A percentile compares a stretch with the other conserved stretches of the same genome.
phyloP scores from a whole-genome alignment of 1,140 invertebrate genomes.

The Trachelipus rathkii region DNA sequence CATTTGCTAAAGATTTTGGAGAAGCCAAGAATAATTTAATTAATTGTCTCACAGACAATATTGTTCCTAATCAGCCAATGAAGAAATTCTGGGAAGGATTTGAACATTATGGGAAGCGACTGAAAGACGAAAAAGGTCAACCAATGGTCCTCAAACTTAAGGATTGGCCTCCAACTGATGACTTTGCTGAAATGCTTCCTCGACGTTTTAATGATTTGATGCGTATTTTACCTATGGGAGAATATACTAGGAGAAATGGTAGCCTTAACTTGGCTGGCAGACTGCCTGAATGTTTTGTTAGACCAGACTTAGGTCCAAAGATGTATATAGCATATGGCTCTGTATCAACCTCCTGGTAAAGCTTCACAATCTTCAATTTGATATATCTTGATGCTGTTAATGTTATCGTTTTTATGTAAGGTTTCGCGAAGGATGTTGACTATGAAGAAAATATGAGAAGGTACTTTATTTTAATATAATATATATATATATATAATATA shows the following conservation, averaged over 20 bases:
- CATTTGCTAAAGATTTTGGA: slow-evolving; percentile 86
- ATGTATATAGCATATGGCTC: slow-evolving; percentile 98
- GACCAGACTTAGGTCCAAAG: slow-evolving; percentile 93
- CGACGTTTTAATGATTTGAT: slow-evolving; percentile 83
- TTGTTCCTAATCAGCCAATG: slow-evolving; percentile 83
- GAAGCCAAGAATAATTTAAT: slow-evolving; percentile 86
- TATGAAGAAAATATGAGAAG: slow-evolving; percentile 66
- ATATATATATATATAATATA: too few species aligned
- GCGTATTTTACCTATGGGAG: slow-evolving; percentile 78
- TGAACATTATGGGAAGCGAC: slow-evolving; percentile 72
- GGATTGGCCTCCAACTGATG: slow-evolving; percentile 93
- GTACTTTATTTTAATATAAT: slow-evolving; percentile 20
- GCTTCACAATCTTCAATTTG: slow-evolving; percentile 92
- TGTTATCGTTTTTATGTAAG: slow-evolving; percentile 95
- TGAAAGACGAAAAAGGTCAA: slow-evolving; percentile 69
- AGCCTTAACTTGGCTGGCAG: slow-evolving; percentile 83
- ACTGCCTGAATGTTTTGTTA: slow-evolving; percentile 87
- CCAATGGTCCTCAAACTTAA: slow-evolving; percentile 91
- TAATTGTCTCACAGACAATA: slow-evolving; percentile 82
- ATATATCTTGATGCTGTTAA: slow-evolving; percentile 97
- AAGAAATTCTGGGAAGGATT: slow-evolving; percentile 96
- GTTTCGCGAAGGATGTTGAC: slow-evolving; percentile 74
- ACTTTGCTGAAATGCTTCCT: slow-evolving; percentile 84
- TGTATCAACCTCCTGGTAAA: slow-evolving; percentile 67
- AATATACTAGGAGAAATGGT: slow-evolving; percentile 86